Base-by-base conservation (phyloP, 2,797 vertebrate genomes). In the Gallirallus australis region DNA sequence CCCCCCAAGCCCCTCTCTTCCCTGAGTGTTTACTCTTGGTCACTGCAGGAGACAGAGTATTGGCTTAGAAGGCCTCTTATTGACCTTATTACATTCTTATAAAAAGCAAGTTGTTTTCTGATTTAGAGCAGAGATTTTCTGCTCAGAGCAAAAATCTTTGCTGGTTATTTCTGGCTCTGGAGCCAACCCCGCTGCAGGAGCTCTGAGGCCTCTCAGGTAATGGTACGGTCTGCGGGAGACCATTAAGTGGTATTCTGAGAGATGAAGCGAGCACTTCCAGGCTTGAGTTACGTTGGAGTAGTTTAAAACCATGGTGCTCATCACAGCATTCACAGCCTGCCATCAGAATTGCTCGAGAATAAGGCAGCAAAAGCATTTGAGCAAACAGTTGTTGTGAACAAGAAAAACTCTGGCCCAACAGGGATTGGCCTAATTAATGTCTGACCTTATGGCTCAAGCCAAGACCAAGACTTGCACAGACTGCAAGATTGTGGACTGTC, bases 81-180 rank as follows among this genome's bases (percentile, higher is more conserved):
- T 82, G 92, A 90, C 90, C 73, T 90, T 89, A 84, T 82, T 95
- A 66, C 31, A 68, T 77, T 78, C 77, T 93, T 90, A 90, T 50
- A 79, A 93, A 95, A 95, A 82, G 23, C 68, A 92, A 95, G n/a
- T 92, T 77, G 40, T 96, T 96, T 94, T 95, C 80, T 94, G 56
- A 45, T 94, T 95, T 90, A 87, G 37, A 86, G 81, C 40, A 82
- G 88, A 93, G n/a, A 86, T 94, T 96, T 95, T 91, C 65, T 80
- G 39, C 75, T 90, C 56, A 64, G 59, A 73, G 24, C 70, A 92
- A 85, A 94, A 47, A 69, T 45, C 35, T 70, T 79, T 82, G 53
- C 66, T 73, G 77, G 73, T 72, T 93, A 82, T 94, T 94, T 95
- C 63, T 96, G 45, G 3, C 77, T 70, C 77, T 73, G 64, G 70